phyloP scores from a whole-genome alignment of 2,797 vertebrate species.

The Alauda arvensis region DNA sequence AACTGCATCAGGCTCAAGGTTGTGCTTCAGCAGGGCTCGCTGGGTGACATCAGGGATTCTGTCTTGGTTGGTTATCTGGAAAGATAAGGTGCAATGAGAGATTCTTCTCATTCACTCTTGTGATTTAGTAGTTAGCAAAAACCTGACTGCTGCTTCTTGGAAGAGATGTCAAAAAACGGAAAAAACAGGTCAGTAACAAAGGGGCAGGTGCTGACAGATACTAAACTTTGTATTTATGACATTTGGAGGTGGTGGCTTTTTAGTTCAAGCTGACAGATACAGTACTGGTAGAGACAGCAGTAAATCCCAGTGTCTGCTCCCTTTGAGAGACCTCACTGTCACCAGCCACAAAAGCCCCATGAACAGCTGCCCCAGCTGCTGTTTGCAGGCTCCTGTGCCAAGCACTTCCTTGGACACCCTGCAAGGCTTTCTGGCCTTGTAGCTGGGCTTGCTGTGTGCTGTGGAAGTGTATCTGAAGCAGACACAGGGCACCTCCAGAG shows the following conservation, averaged over 20 bases:
- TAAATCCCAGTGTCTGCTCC: background rate
- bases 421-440: background rate
- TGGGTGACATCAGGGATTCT: slow-evolving; percentile 89
- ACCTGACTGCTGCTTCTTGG: background rate
- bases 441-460: background rate
- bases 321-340: background rate
- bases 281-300: background rate
- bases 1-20: slow-evolving; percentile 80
- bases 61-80: slow-evolving; percentile 90
- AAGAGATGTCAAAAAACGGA: background rate
- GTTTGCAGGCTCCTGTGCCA: background rate
- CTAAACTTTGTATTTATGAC: background rate
- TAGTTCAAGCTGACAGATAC: background rate
- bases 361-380: background rate
- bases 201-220: background rate
- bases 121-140: background rate
- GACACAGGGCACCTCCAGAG: background rate
- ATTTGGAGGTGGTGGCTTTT: background rate
- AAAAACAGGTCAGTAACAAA: background rate
- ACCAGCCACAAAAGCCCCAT: background rate
- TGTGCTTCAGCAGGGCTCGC: slow-evolving; percentile 90
- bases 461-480: background rate
- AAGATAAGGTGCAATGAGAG: background rate
- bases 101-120: background rate
- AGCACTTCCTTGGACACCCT: background rate